Evolutionary conservation across 2,113 vertebrate species (phyloP), one percentile per base, ranked within the genome.

Genomic region (Hystrix cristata): DNA sequence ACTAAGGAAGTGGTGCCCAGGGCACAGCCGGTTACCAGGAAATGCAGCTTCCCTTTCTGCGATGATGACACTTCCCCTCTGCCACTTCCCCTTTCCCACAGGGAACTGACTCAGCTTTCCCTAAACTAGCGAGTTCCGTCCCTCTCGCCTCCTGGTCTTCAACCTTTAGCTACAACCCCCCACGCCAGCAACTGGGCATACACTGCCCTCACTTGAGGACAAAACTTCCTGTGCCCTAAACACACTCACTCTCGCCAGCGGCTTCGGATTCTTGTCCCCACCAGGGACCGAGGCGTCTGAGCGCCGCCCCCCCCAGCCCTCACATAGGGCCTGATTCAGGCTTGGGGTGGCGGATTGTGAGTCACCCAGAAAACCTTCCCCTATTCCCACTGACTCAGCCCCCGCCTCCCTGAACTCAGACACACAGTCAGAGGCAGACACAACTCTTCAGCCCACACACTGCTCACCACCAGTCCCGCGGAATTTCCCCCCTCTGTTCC

Each of bases 81-180:
- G 87, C 93, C 96, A 96, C 97, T 97, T 98, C 98, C 97, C 97
- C 97, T 98, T 98, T 98, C 98, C 98, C 98, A 98, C 97, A 93
- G 97, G 96, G 97, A 97, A 97, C 98, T 98, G 98, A 98, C 97
- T 98, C 97, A 98, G 97, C 98, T 97, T 95, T 98, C 97, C 97
- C 98, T 89, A 76, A 96, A 91, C 38, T 72, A n/a, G 65, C 12
- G 46, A 93, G 79, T 81, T 38, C 64, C 34, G 87, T 92, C 94
- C 53, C 92, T 90, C 62, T 94, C 60, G 93, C n/a, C 91, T 82
- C 82, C 23, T 18, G 25, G 31, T 78, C 96, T 64, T 64, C 93
- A 78, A n/a, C 91, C 86, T 94, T 69, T 46, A 82, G 67, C 72
- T 21, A 10, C 29, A 53, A n/a, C 31, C 46, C 46, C 57, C 85